Percentiles rank a stretch among this genome's conserved stretches.
Evolutionary conservation across 2,797 vertebrate species (phyloP).

Genomic region (Scleropages formosus): DNA sequence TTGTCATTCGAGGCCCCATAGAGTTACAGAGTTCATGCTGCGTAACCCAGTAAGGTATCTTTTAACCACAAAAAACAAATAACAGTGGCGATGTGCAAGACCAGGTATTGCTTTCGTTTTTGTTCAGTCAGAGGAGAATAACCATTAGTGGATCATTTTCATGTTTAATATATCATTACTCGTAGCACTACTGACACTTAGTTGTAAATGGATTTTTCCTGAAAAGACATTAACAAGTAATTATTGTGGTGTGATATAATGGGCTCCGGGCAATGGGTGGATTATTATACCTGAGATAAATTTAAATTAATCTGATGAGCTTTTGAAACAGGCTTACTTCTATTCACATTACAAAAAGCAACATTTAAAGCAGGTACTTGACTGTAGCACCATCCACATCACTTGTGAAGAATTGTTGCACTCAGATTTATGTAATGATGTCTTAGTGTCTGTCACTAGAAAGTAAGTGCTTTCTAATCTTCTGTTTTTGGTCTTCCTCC

Average conservation of each 20-base stretch:
- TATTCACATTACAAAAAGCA: neutral
- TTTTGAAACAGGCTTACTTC: neutral
- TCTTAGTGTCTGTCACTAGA: neutral
- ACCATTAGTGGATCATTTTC: constrained; percentile 12
- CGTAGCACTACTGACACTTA: neutral
- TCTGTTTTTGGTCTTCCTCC: constrained; percentile 32
- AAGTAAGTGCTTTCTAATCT: constrained; percentile 19
- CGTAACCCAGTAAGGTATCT: neutral
- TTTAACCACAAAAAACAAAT: constrained; percentile 20
- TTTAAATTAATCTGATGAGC: neutral
- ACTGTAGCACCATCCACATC: constrained; percentile 1
- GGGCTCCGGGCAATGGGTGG: neutral
- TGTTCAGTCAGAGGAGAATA: constrained; percentile 6
- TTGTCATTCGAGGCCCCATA: neutral
- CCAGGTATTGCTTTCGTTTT: constrained; percentile 1
- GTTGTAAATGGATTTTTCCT: neutral
- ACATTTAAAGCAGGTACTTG: constrained; percentile 4
- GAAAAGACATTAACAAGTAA: neutral
- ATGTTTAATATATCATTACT: constrained; percentile 6
- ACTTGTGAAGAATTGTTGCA: neutral
- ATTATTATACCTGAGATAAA: constrained; percentile 19
- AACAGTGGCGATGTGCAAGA: neutral
- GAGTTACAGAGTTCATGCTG: neutral
- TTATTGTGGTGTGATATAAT: neutral
- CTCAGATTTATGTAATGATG: neutral